Conservation (phyloP, 2,113 vertebrate genomes). For the Zosterops borbonicus region DNA sequence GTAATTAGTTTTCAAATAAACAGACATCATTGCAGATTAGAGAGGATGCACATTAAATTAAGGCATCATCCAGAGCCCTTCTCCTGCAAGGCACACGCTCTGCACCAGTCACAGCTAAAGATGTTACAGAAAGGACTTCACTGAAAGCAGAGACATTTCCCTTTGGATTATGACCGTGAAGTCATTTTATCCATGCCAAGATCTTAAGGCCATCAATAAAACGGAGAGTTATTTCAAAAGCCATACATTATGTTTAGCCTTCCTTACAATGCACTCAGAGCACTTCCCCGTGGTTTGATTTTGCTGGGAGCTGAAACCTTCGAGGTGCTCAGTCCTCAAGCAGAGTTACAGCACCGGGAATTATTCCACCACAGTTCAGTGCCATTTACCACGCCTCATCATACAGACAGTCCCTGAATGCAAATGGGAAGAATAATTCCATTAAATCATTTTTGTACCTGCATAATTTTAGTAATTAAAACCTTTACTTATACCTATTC, state of each 20-base stretch:
- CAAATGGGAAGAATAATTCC: conserved; percentile 63
- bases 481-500: conserved; percentile 56
- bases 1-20: conserved; percentile 28
- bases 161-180: not conserved
- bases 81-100: not conserved
- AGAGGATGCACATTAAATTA: conserved; percentile 44
- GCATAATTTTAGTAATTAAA: conserved; percentile 74
- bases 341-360: conserved; percentile 21
- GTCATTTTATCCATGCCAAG: not conserved
- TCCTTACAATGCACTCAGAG: not conserved
- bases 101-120: not conserved
- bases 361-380: conserved; percentile 25
- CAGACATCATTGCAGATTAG: not conserved
- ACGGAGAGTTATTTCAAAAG: not conserved
- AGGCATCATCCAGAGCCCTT: conserved; percentile 6
- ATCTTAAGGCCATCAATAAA: not conserved
- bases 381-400: not conserved
- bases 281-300: not conserved
- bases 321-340: not conserved
- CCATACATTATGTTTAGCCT: not conserved
- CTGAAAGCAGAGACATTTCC: not conserved
- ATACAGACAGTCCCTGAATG: conserved; percentile 40
- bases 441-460: conserved; percentile 65
- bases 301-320: not conserved
- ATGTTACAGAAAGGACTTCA: not conserved